phyloP scores from a whole-genome alignment of 2,113 vertebrate species.

The Sinocyclocheilus anophthalmus region DNA sequence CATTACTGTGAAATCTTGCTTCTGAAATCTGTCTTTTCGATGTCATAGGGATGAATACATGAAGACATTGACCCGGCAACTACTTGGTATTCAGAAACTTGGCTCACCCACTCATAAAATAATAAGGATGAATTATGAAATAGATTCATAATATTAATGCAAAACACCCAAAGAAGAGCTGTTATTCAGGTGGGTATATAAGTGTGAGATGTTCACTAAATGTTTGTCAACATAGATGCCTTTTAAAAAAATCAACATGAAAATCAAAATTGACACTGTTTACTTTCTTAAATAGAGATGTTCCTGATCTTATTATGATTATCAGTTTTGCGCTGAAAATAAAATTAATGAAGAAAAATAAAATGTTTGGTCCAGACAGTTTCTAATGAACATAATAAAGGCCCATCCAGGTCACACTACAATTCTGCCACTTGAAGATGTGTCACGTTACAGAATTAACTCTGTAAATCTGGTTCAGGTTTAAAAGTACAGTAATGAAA shows the following conservation, averaged over 20 bases:
- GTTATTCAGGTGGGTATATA: background rate
- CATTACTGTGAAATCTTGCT: background rate
- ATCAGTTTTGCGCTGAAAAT: background rate
- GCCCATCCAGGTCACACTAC: background rate
- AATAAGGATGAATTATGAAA: background rate
- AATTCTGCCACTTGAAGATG: background rate
- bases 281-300: background rate
- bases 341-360: background rate
- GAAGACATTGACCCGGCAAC: background rate
- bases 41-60: background rate
- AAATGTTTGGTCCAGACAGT: background rate
- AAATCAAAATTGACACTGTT: background rate
- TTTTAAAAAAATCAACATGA: background rate
- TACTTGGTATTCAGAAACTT: background rate
- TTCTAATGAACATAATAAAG: background rate
- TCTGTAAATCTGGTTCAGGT: background rate
- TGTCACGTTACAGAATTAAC: background rate
- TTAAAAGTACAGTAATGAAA: background rate
- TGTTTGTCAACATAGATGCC: background rate
- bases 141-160: background rate
- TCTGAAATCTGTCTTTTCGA: background rate
- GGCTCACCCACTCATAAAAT: background rate
- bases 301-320: background rate
- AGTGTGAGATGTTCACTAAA: background rate
- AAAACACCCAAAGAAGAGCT: background rate